Conservation (phyloP, 2,113 vertebrate genomes). For the Aleadryas rufinucha region DNA sequence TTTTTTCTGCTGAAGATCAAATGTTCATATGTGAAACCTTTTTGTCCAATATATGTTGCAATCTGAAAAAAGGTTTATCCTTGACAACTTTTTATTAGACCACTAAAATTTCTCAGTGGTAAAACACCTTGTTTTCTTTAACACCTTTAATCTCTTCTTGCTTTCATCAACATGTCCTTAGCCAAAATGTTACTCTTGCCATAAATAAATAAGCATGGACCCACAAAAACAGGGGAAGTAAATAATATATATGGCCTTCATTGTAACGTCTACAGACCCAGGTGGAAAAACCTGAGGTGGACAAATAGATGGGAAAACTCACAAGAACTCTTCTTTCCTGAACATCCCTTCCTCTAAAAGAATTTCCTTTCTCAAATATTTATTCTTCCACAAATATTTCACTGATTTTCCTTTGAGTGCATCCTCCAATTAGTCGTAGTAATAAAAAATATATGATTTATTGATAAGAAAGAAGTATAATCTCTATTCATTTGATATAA, state of each 20-base stretch:
- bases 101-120: background rate
- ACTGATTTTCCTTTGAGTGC: background rate
- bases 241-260: background rate
- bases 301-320: background rate
- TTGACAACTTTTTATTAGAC: background rate
- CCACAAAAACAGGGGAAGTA: background rate
- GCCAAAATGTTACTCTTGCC: background rate
- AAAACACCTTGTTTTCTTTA: background rate
- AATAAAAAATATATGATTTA: background rate
- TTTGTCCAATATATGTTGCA: background rate
- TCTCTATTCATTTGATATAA: background rate
- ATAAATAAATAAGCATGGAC: background rate
- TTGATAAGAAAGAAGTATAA: background rate
- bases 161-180: background rate
- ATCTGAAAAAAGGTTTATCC: background rate
- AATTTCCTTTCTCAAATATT: background rate
- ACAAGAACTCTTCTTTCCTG: background rate
- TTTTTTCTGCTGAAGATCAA: background rate
- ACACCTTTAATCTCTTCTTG: background rate
- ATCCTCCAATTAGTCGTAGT: background rate
- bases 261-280: background rate
- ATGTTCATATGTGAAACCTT: background rate
- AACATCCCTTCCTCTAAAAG: background rate
- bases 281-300: background rate
- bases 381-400: background rate